A percentile compares a stretch with the other conserved stretches of the same genome.
Evolutionary conservation across 2,113 vertebrate genomes (phyloP).

Genomic region (Perognathus longimembris): DNA sequence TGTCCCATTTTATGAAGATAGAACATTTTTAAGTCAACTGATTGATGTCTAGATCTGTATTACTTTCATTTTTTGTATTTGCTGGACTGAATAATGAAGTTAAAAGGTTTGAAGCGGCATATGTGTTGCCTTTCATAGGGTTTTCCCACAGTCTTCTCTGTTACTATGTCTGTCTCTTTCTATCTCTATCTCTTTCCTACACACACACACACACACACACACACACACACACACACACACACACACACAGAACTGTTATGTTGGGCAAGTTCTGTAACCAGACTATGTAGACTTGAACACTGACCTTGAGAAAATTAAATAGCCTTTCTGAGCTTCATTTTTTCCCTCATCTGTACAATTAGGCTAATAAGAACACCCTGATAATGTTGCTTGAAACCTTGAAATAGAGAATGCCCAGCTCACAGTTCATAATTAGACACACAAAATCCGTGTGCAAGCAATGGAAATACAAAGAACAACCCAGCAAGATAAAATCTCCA

Average conservation of each 20-base stretch:
- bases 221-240: neutral
- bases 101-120: neutral
- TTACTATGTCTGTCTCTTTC: neutral
- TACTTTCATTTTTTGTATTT: neutral
- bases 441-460: neutral
- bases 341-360: neutral
- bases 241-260: neutral
- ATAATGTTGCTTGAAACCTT: neutral
- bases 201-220: neutral
- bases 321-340: neutral
- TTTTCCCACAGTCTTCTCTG: neutral
- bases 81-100: neutral
- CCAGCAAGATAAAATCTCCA: neutral
- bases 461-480: neutral
- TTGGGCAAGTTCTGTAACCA: neutral
- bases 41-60: neutral
- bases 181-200: too few species aligned
- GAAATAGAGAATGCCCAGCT: neutral
- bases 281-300: neutral
- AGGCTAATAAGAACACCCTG: neutral
- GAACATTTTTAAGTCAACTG: neutral
- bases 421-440: neutral
- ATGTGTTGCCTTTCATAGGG: neutral
- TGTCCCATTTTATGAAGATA: neutral
- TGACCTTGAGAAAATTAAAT: neutral